Base-by-base conservation (phyloP, 2,113 vertebrate genomes). In the Pseudorhombus dupliciocellatus region DNA sequence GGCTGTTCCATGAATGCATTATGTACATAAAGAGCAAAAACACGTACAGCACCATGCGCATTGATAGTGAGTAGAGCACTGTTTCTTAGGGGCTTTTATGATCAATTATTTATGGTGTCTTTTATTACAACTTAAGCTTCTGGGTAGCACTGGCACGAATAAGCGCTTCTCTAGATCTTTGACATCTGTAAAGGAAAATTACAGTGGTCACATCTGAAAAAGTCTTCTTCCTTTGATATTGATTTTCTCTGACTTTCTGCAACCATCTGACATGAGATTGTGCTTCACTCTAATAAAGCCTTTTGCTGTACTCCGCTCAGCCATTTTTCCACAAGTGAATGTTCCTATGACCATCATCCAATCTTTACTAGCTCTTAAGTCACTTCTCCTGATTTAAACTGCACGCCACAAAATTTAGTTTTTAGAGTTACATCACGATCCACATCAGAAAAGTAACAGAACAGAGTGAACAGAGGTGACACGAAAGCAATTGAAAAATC, bases 21-120 rank as follows among this genome's bases (percentile, higher is more conserved):
- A 48, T 80, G 70, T 46, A 83, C 61, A 70, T 67, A 51, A 53
- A 42, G 24, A 68, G 50, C 53, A 37, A 37, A 69, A 9, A 0
- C 15, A 0, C 21, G 11, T 52, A 25, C 74, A 81, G 84, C 75
- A 63, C 76, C 78, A 75, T 71, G 71, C 84, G 81, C 61, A 55
- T 75, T 77, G 70, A 87, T 73, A 80, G 34, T 37, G 52, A 77
- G 28, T 66, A 56, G 67, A 70, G 54, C 46, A 48, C 52, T 70
- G 12, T 65, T 79, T 85, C 64, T 77, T 68, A 65, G 14, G 56
- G 63, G 53, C 61, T 58, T 71, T 75, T 48, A 21, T 42, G n/a
- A 73, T 88, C 22, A 86, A 83, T 88, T 79, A 87, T 84, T 88
- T 37, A 89, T 70, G 4, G 5, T 6, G 46, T 79, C 12, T 77